Evolutionary conservation across 2,113 vertebrate genomes (phyloP), one percentile per base, ranked within the genome.

Genomic region (Nothoprocta pentlandii): DNA sequence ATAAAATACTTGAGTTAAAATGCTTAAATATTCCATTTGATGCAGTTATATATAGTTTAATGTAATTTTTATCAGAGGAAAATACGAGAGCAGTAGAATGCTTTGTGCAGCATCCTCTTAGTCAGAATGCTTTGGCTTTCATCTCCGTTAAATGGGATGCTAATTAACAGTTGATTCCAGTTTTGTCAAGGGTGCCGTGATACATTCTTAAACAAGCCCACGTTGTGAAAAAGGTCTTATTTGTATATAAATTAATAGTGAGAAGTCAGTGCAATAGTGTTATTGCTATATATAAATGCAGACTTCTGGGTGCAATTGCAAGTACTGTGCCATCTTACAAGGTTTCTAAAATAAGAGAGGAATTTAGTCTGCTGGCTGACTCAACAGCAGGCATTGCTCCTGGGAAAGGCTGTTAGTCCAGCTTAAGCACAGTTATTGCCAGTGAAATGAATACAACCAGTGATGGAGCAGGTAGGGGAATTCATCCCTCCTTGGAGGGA

Each of bases 1-100:
- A 91, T 93, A 97, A 97, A 98, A 94, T 80, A 93, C 95, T 96
- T 90, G 64, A 85, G 93, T 95, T 96, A 96, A 97, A 97, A 95
- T 94, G 93, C 93, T 97, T 96, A 97, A 95, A 91, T 97, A 97
- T 97, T 97, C 97, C 93, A 97, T 97, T 95, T 97, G 97, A 96
- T 36, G 85, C 95, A 88, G 94, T 94, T 95, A 94, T 95, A 95
- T 96, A 90, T 96, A 96, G 95, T 87, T 96, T 96, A 90, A 88
- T 78, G 85, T 66, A 64, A 81, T 68, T 39, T 67, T 79, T 64
- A 67, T 67, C 47, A 67, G 39, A n/a, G 30, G 28, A 80, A 67
- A 91, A 26, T 87, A 97, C 94, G 49, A 49, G 34, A 74, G 32
- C 51, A 80, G 59, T 36, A 87, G 82, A 76, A 76, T 85, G 56